These are phyloP conservation scores for Chymomyza amoena DNA, from an alignment of 2,888 invertebrate species.

Conservation along the genomic window DNA sequence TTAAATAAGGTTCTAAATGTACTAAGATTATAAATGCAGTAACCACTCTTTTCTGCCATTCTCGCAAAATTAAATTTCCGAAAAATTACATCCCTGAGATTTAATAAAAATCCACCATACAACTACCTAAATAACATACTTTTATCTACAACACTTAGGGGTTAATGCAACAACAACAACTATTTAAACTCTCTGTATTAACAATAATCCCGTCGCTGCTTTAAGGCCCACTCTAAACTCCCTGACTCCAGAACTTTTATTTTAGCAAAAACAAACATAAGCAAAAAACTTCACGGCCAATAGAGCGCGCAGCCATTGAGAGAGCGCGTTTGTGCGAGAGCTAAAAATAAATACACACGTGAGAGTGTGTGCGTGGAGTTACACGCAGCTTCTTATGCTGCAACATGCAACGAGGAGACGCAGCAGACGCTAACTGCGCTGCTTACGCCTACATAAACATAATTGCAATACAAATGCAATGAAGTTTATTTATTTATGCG, in stretches of 20 bases:
- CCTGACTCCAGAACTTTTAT: conserved; percentile 34
- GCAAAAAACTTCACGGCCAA: conserved; percentile 62
- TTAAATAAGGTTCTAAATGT: no score
- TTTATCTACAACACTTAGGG: no score
- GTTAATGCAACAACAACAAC: no score
- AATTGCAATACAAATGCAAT: conserved; percentile 50
- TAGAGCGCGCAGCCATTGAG: conserved; percentile 55
- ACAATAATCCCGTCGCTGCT: background rate
- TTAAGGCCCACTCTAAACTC: conserved; percentile 39
- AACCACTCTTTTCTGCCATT: no score
- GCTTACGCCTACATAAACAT: conserved; percentile 24
- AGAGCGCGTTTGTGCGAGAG: conserved; percentile 25
- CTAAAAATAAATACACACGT: conserved; percentile 60
- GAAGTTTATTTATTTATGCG: conserved; percentile 38
- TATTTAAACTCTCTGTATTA: background rate
- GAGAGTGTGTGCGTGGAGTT: conserved; percentile 27
- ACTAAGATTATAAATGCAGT: no score
- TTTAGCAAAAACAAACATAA: conserved; percentile 43
- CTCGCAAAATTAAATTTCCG: no score
- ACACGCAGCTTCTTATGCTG: conserved; percentile 48
- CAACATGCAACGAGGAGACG: conserved; percentile 4
- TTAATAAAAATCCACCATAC: no score
- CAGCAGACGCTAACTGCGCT: conserved; percentile 3
- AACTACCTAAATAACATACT: no score
- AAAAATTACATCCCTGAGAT: no score